Evolutionary conservation across 2,888 invertebrate genomes (phyloP).

Genomic region (Dusona sp.): DNA sequence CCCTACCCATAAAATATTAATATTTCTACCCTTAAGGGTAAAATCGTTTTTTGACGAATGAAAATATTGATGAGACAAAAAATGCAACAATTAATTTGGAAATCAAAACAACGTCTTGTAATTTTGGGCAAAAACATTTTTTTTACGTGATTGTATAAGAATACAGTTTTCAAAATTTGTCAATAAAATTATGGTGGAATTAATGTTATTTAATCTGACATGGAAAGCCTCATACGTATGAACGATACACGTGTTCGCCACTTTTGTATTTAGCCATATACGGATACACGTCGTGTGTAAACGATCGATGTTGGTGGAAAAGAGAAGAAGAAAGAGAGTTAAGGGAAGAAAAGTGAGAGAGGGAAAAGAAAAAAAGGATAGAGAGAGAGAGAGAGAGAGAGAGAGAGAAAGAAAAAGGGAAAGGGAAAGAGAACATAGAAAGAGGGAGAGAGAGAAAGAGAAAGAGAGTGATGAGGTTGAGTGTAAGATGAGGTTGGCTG

Average conservation of each 20-base stretch:
- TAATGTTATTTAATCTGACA: not conserved
- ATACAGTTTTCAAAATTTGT: not conserved
- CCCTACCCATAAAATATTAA: not conserved
- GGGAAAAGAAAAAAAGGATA: not conserved
- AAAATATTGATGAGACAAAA: not conserved
- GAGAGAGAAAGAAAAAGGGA: conserved; percentile 1
- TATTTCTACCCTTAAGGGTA: too few relatives aligned
- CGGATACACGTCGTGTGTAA: conserved; percentile 30
- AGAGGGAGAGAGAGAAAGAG: not conserved
- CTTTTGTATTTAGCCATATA: conserved; percentile 14
- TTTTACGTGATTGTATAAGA: not conserved
- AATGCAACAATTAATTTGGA: too few relatives aligned
- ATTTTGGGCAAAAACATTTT: too few relatives aligned
- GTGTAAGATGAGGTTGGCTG: conserved; percentile 46
- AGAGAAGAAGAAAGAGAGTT: conserved; percentile 22
- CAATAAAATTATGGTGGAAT: not conserved
- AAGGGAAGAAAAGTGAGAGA: conserved; percentile 33
- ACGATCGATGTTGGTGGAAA: conserved; percentile 56
- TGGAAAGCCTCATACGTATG: not conserved
- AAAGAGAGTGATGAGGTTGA: not conserved
- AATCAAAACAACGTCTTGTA: too few relatives aligned
- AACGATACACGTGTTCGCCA: not conserved
- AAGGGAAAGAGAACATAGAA: not conserved
- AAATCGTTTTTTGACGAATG: not conserved
- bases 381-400: not conserved